These are phyloP conservation scores for Diplazon laetatorius DNA, from an alignment of 2,888 invertebrate genomes.

Conservation along the genomic window DNA sequence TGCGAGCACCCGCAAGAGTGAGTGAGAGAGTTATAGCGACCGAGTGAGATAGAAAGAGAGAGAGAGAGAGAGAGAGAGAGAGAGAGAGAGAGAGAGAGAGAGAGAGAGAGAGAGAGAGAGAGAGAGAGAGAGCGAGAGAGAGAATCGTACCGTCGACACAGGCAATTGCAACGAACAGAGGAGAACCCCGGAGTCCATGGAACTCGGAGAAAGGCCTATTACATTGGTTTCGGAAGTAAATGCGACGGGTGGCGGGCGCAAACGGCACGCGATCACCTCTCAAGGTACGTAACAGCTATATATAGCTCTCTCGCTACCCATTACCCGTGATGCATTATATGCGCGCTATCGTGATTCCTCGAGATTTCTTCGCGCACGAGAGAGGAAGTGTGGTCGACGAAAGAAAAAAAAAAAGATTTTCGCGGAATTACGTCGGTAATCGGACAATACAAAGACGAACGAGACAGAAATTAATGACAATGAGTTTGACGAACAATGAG, in stretches of 20 bases:
- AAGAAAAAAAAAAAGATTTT: slow-evolving; percentile 53
- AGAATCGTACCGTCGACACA: background rate
- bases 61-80: too few relatives aligned
- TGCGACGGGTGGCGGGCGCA: slow-evolving; percentile 42
- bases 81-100: too few relatives aligned
- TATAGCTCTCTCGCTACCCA: slow-evolving; percentile 13
- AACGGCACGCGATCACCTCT: slow-evolving; percentile 59
- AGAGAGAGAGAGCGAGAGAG: too few relatives aligned
- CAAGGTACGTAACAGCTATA: slow-evolving; percentile 48
- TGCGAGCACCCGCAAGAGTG: slow-evolving; percentile 19
- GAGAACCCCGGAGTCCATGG: slow-evolving; percentile 58
- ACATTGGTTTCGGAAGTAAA: slow-evolving; percentile 63
- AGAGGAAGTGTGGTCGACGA: slow-evolving; percentile 59
- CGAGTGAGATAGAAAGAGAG: too few relatives aligned
- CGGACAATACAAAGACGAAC: background rate
- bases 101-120: too few relatives aligned
- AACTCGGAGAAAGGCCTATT: slow-evolving; percentile 64
- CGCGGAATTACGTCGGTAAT: slow-evolving; percentile 48
- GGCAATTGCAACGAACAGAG: slow-evolving; percentile 37
- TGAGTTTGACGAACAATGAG: background rate
- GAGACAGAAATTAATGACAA: slow-evolving; percentile 13
- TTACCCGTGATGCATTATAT: slow-evolving; percentile 28
- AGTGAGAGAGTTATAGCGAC: too few relatives aligned
- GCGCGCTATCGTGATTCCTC: slow-evolving; percentile 51
- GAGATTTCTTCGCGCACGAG: slow-evolving; percentile 20